phyloP scores from a whole-genome alignment of 2,113 vertebrate species.

The Cepphus grylle region DNA sequence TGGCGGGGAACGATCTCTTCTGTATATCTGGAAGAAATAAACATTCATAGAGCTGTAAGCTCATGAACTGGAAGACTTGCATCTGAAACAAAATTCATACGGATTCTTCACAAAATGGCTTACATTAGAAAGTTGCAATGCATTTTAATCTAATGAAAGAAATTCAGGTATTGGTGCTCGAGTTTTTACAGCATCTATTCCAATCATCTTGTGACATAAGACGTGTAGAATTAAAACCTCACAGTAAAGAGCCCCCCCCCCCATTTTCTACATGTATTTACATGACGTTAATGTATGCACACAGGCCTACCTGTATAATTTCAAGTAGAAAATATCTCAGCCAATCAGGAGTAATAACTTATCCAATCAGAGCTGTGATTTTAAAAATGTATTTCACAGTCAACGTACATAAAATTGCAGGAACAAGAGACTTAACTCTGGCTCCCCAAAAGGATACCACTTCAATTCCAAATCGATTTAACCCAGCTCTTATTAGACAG shows the following conservation, averaged over 20 bases:
- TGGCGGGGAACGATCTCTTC: constrained; percentile 89
- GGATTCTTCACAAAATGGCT: neutral
- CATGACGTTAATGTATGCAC: neutral
- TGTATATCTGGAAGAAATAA: constrained; percentile 82
- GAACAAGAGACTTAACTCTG: neutral
- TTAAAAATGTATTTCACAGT: neutral
- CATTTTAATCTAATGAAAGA: neutral
- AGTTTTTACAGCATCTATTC: neutral
- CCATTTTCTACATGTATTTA: neutral
- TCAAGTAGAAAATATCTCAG: neutral
- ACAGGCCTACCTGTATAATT: neutral
- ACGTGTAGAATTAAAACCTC: neutral
- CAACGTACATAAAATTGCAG: neutral
- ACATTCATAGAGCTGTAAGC: neutral
- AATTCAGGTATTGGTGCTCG: neutral
- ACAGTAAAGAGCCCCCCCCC: neutral
- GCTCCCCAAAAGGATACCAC: neutral
- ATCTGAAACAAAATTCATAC: neutral
- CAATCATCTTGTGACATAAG: neutral
- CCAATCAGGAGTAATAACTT: neutral
- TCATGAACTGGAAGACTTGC: neutral
- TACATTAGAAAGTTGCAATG: neutral
- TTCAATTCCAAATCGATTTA: neutral
- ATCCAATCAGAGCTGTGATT: neutral
- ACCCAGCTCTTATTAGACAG: neutral